phyloP scores from a whole-genome alignment of 1,140 invertebrate genomes.

The Anastatus disparis region DNA sequence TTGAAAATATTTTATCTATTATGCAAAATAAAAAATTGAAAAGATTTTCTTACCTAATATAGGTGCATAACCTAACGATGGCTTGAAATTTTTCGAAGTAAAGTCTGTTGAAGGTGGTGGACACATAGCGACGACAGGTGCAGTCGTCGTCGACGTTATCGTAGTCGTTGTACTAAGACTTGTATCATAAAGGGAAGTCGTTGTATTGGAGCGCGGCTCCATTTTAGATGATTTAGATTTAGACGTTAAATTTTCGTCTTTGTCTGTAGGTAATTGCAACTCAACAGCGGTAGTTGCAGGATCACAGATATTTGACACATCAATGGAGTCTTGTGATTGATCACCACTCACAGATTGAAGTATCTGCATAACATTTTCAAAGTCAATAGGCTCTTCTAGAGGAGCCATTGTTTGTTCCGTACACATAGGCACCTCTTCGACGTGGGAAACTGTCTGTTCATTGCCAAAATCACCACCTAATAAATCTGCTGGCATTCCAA shows the following conservation, averaged over 20 bases:
- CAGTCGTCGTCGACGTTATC: not conserved
- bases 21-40: too few relatives aligned
- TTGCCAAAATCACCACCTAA: not conserved
- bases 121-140: conserved; percentile 11
- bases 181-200: not conserved
- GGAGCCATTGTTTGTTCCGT: not conserved
- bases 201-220: not conserved
- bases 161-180: not conserved
- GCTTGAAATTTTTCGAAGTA: not conserved
- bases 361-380: conserved; percentile 36
- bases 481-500: conserved; percentile 9
- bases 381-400: conserved; percentile 18
- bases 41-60: too few relatives aligned
- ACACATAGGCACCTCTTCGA: conserved; percentile 23
- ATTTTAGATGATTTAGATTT: not conserved
- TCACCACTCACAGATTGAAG: not conserved
- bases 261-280: not conserved
- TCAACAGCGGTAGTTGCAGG: not conserved
- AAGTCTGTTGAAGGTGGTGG: conserved; percentile 20
- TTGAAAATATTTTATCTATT: too few relatives aligned
- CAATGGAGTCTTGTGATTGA: not conserved
- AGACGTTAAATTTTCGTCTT: not conserved
- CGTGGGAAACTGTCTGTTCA: conserved; percentile 10
- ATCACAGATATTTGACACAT: conserved; percentile 3
- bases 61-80: conserved; percentile 26